A percentile compares a stretch with the other conserved stretches of the same genome.
Evolutionary conservation across 1,140 invertebrate genomes (phyloP).

Genomic region (Mylabris phalerata): DNA sequence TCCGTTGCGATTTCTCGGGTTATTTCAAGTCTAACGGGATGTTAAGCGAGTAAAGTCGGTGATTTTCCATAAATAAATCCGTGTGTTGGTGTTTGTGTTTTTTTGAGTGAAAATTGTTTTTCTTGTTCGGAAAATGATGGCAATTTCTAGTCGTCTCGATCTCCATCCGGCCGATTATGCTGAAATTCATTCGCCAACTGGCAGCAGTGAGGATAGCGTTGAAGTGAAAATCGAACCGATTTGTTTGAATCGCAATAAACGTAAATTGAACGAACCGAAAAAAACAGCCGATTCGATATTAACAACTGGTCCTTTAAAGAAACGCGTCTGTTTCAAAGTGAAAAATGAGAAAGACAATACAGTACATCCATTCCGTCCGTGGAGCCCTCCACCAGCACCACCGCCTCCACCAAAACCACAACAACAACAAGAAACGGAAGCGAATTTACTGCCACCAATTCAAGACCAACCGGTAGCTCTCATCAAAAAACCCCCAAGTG

Average conservation of each 20-base stretch:
- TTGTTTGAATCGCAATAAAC: constrained; percentile 49
- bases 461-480: constrained; percentile 16
- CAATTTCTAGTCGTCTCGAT: not conserved
- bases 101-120: not conserved
- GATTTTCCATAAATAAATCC: no score
- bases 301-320: constrained; percentile 54
- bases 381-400: constrained; percentile 39
- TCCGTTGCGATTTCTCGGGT: no score
- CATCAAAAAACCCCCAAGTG: not conserved
- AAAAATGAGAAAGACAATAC: constrained; percentile 35
- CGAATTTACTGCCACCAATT: not conserved
- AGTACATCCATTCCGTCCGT: constrained; percentile 49
- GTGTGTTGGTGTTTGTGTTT: no score
- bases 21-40: no score
- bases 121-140: not conserved
- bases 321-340: constrained; percentile 51
- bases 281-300: constrained; percentile 35
- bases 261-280: constrained; percentile 64
- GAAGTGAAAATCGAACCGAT: constrained; percentile 60
- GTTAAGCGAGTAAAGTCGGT: no score
- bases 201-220: constrained; percentile 68
- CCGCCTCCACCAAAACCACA: constrained; percentile 8
- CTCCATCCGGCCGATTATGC: no score
- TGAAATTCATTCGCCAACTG: constrained; percentile 38
- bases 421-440: not conserved